Evolutionary conservation across 2,113 vertebrate genomes (phyloP).

Genomic region (Himantopus leucocephalus): DNA sequence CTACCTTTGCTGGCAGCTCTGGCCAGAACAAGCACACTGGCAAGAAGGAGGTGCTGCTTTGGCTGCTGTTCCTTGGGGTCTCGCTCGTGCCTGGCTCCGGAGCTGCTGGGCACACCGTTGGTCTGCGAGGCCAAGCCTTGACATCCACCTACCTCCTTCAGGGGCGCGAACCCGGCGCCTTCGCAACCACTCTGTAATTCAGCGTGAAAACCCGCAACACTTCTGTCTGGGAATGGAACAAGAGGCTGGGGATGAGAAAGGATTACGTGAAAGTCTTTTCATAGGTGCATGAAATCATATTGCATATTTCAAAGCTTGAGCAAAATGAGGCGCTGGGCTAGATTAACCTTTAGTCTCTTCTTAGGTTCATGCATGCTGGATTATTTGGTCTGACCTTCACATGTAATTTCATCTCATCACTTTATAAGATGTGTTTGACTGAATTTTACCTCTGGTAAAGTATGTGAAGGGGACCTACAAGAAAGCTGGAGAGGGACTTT

Average conservation of each 20-base stretch:
- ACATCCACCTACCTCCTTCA: neutral
- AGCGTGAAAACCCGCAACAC: neutral
- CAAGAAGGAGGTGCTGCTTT: neutral
- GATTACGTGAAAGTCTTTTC: neutral
- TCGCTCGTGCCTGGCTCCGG: neutral
- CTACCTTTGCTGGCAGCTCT: neutral
- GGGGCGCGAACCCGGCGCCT: accelerated
- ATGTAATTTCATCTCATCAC: neutral
- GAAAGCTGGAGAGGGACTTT: no score
- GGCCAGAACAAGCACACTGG: neutral
- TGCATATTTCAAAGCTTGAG: neutral
- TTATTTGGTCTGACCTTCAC: neutral
- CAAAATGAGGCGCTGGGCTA: neutral
- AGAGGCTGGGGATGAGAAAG: neutral
- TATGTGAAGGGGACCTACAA: no score
- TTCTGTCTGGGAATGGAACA: neutral
- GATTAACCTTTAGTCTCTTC: neutral
- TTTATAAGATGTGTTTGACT: neutral
- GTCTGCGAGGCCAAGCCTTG: neutral
- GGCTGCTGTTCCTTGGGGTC: neutral
- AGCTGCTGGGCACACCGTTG: neutral
- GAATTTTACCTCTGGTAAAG: neutral
- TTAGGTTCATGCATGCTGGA: neutral
- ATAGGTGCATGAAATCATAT: neutral
- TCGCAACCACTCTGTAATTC: no score